These are phyloP conservation scores for Morpho achilles DNA, from an alignment of 2,888 invertebrate species.

Conservation along the genomic window DNA sequence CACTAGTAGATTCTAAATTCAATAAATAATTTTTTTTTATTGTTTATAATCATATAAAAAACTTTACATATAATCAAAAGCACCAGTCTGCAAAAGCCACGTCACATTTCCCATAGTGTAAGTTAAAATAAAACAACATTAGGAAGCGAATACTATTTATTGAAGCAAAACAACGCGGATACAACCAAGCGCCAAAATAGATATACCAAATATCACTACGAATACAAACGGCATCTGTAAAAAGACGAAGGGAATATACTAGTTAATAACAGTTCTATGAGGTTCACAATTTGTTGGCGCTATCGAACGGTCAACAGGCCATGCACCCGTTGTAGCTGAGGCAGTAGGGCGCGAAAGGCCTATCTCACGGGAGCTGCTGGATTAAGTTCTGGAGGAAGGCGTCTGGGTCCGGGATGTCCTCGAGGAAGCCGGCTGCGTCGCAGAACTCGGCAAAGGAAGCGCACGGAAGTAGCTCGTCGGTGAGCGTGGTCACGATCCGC, in stretches of 20 bases:
- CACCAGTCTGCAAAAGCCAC: too few species aligned
- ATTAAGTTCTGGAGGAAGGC: slow-evolving; percentile 51
- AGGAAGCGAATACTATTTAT: slow-evolving; percentile 39
- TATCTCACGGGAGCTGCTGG: slow-evolving; percentile 58
- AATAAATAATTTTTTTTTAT: too few species aligned
- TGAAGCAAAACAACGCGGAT: slow-evolving; percentile 31
- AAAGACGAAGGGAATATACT: neutral
- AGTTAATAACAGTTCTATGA: slow-evolving; percentile 2
- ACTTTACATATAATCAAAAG: too few species aligned
- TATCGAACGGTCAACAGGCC: slow-evolving; percentile 37
- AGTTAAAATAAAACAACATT: slow-evolving; percentile 26
- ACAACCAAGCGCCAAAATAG: slow-evolving; percentile 29
- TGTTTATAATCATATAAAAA: too few species aligned
- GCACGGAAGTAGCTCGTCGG: slow-evolving; percentile 94
- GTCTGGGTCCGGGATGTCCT: slow-evolving; percentile 83
- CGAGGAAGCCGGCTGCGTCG: slow-evolving; percentile 91
- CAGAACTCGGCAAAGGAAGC: slow-evolving; percentile 94
- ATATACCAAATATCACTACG: neutral
- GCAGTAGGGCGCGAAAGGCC: slow-evolving; percentile 47
- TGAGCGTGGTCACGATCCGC: slow-evolving; percentile 87
- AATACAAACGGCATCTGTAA: too few species aligned
- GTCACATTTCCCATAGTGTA: slow-evolving; percentile 14
- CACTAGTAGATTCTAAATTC: too few species aligned
- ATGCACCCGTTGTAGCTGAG: slow-evolving; percentile 52
- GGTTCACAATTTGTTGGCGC: slow-evolving; percentile 18